Conservation (phyloP, 2,888 invertebrate genomes). For the Rotaria magnacalcarata region DNA sequence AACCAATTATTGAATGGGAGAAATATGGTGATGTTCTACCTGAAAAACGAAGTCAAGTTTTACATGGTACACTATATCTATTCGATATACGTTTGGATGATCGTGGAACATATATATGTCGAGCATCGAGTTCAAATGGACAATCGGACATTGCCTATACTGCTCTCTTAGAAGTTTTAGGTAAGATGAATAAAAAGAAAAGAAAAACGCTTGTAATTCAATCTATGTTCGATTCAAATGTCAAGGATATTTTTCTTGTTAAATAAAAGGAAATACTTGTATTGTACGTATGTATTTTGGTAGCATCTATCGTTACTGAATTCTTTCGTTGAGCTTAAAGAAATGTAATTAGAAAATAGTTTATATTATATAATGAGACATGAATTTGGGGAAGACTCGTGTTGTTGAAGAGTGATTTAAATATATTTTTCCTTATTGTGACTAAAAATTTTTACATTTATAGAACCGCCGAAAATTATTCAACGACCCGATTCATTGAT, state of each 20-base stretch:
- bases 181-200: not conserved
- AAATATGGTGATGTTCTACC: conserved; percentile 66
- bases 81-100: conserved; percentile 51
- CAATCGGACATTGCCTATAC: conserved; percentile 48
- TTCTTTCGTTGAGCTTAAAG: too few relatives aligned
- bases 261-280: too few relatives aligned
- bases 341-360: too few relatives aligned
- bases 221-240: too few relatives aligned
- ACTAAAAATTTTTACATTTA: conserved; percentile 31
- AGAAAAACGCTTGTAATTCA: too few relatives aligned
- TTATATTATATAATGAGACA: too few relatives aligned
- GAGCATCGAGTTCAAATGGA: conserved; percentile 51
- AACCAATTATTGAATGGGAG: conserved; percentile 83
- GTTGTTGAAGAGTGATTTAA: too few relatives aligned
- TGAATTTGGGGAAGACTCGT: too few relatives aligned
- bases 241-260: too few relatives aligned
- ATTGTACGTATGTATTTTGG: too few relatives aligned
- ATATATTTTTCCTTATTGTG: too few relatives aligned
- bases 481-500: conserved; percentile 58
- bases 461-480: conserved; percentile 56
- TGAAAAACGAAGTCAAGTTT: conserved; percentile 47
- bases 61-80: conserved; percentile 51
- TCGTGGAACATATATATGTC: conserved; percentile 54
- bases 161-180: conserved; percentile 49
- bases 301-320: too few relatives aligned